These are phyloP conservation scores for Microtus montanus DNA, from an alignment of 2,113 vertebrate genomes.

Conservation along the genomic window DNA sequence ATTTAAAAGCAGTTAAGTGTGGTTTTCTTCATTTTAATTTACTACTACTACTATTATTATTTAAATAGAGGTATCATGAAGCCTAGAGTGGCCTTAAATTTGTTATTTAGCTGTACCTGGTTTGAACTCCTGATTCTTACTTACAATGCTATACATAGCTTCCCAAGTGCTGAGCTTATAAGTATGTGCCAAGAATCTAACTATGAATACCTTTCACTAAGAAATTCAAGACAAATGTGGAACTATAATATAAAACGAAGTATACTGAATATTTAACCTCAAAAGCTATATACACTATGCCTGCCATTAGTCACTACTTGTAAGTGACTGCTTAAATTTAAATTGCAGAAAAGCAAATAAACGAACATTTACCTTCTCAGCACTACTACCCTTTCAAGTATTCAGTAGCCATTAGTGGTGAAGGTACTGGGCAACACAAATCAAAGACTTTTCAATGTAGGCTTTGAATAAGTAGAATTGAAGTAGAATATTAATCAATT, in stretches of 20 bases:
- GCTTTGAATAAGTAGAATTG: not conserved
- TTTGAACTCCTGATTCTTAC: not conserved
- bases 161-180: not conserved
- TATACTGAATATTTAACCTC: not conserved
- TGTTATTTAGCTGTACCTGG: not conserved
- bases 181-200: not conserved
- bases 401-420: not conserved
- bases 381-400: not conserved
- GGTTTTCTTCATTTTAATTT: not conserved
- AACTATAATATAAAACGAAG: not conserved
- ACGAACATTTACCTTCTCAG: not conserved
- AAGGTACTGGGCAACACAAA: not conserved
- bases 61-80: not conserved
- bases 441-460: not conserved
- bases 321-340: not conserved
- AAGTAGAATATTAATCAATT: not conserved
- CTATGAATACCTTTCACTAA: not conserved
- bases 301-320: not conserved
- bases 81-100: not conserved
- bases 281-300: not conserved
- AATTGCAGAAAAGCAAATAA: slow-evolving; percentile 7
- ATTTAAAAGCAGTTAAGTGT: not conserved
- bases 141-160: too few relatives aligned
- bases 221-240: not conserved
- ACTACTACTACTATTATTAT: not conserved